Evolutionary conservation across 1,140 invertebrate species (phyloP).

Genomic region (Brachionus plicatilis): DNA sequence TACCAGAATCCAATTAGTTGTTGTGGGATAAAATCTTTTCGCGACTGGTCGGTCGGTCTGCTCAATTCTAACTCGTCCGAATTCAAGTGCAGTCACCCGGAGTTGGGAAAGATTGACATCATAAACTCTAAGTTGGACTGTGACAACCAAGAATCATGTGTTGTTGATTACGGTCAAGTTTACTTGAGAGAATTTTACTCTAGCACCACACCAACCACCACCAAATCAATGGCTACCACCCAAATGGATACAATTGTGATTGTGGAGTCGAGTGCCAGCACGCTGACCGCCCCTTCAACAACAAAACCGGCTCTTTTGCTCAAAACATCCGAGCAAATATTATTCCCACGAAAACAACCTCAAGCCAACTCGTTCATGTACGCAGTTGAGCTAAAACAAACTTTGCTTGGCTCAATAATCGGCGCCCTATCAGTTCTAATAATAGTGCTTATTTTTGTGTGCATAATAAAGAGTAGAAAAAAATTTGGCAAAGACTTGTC

Average conservation of each 20-base stretch:
- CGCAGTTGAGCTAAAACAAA: slow-evolving; percentile 1
- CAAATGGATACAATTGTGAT: not conserved
- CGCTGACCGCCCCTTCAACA: not conserved
- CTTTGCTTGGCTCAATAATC: slow-evolving; percentile 17
- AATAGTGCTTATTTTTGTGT: not conserved
- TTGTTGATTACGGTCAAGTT: not conserved
- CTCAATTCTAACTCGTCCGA: slow-evolving; percentile 5
- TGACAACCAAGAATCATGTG: not conserved
- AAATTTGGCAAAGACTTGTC: not conserved
- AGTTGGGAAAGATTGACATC: not conserved
- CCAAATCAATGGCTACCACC: not conserved
- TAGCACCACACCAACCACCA: not conserved
- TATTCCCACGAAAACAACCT: not conserved
- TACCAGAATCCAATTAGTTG: slow-evolving; percentile 9
- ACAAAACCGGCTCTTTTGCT: not conserved
- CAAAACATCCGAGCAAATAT: not conserved
- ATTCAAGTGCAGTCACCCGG: not conserved
- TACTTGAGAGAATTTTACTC: not conserved
- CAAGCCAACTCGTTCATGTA: not conserved
- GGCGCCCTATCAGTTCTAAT: not conserved
- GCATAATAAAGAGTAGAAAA: not conserved
- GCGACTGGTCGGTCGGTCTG: not conserved
- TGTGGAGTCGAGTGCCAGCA: not conserved
- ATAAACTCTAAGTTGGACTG: not conserved
- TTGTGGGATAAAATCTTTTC: not conserved